phyloP scores from a whole-genome alignment of 2,888 invertebrate genomes.

The Apamea anceps region DNA sequence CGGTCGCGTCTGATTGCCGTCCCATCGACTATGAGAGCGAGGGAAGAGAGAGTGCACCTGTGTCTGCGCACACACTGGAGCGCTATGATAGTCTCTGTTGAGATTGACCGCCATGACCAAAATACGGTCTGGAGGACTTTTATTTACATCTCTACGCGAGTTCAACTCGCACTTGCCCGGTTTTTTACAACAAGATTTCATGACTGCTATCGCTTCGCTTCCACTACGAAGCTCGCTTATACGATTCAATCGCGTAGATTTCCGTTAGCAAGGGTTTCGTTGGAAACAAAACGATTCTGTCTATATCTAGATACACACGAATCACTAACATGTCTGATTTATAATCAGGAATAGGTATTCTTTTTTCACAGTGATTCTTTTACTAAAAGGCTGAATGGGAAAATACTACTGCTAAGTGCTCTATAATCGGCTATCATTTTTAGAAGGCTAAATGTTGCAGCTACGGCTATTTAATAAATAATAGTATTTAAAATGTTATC shows the following conservation, averaged over 20 bases:
- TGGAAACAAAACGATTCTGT: conserved; percentile 46
- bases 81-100: too few relatives aligned
- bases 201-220: not conserved
- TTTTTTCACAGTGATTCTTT: conserved; percentile 13
- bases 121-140: too few relatives aligned
- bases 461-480: too few relatives aligned
- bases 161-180: too few relatives aligned
- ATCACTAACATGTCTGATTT: conserved; percentile 35
- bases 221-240: not conserved
- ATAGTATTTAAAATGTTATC: too few relatives aligned
- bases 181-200: too few relatives aligned
- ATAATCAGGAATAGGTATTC: conserved; percentile 8
- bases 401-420: not conserved
- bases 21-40: too few relatives aligned
- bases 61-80: too few relatives aligned
- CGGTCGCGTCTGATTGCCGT: too few relatives aligned
- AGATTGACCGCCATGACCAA: too few relatives aligned
- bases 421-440: not conserved
- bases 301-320: conserved; percentile 36
- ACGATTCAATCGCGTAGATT: conserved; percentile 48
- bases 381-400: conserved; percentile 23
- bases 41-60: too few relatives aligned
- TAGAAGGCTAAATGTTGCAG: not conserved
- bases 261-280: conserved; percentile 39
- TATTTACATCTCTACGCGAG: too few relatives aligned